Conservation (phyloP, 2,113 vertebrate species). For the Gallinago jamesoni region DNA sequence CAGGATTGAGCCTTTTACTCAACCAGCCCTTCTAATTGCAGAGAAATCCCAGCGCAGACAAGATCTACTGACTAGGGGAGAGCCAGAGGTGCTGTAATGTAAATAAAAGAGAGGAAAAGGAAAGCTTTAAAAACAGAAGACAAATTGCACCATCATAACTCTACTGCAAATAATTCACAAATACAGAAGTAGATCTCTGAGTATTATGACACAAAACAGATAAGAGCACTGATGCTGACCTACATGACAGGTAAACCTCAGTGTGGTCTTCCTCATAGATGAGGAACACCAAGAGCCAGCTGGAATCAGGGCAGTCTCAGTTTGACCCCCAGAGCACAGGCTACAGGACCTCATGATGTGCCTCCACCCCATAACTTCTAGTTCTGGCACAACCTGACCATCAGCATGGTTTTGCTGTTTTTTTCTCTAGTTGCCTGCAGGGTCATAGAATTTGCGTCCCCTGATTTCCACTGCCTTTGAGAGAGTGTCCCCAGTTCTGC, state of each 20-base stretch:
- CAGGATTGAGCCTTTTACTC: not conserved
- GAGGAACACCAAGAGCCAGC: not conserved
- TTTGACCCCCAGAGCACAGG: not conserved
- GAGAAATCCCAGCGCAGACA: not conserved
- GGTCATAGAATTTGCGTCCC: not conserved
- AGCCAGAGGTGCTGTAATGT: not conserved
- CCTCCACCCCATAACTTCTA: not conserved
- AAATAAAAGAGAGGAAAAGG: not conserved
- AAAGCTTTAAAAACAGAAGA: not conserved
- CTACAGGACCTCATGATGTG: rapidly evolving
- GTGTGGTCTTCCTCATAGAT: not conserved
- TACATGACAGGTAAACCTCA: not conserved
- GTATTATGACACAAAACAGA: not conserved
- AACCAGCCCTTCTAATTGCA: not conserved
- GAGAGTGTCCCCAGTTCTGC: not conserved
- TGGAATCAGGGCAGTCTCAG: too few species aligned
- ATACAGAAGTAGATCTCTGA: not conserved
- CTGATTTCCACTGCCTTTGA: not conserved
- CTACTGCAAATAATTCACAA: not conserved
- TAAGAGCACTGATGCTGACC: too few species aligned
- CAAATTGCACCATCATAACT: not conserved
- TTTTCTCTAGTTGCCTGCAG: not conserved
- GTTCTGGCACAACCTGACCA: not conserved
- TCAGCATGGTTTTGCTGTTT: not conserved
- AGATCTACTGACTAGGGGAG: not conserved